Base-by-base conservation (phyloP, 2,797 vertebrate genomes). In the Megalops cyprinoides region DNA sequence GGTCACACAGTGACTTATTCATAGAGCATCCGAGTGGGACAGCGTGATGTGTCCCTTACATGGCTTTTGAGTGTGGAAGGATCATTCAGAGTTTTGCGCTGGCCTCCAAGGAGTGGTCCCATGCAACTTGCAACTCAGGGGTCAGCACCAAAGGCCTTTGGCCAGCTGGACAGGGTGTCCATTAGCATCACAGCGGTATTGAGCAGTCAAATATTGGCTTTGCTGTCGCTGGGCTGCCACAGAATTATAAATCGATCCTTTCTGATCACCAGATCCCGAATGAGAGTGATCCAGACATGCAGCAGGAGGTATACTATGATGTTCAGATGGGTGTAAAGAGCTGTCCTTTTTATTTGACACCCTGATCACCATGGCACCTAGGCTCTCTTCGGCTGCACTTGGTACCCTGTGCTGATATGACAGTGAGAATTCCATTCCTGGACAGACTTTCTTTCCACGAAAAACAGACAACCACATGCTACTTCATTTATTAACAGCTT, bases 1-100 rank as follows among this genome's bases (percentile, higher is more conserved):
- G 58, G 58, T 60, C n/a, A 60, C 58, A 60, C 18, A 15, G 49
- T 25, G 8, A 74, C 69, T n/a, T 74, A 8, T 74, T 44, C 44
- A 44, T 39, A 74, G 42, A 15, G 42, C 71, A 48, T 74, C 42
- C 6, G 46, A 49, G 20, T 25, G 10, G 15, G 15, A 49, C 23
- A 12, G 71, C 28, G 25, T 49, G 49, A 7, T 28, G 6, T 44
- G 8, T 71, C 5, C 14, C 34, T 34, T 37, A 18, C 34, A 65
- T 65, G 60, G 60, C 67, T 71, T 15, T 67, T 76, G 74, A 53
- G 31, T 76, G 46, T 55, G n/a, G 48, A 37, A 18, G 51, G 51
- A 56, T 55, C 10, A 37, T 67, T 12, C 3, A 28, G n/a, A 67
- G 62, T 67, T 31, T 28, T 1, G 4, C n/a, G 14, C 49, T 15